Percentiles rank a stretch among this genome's conserved stretches.
phyloP scores from a whole-genome alignment of 2,113 vertebrate genomes.

The Ciconia boyciana region DNA sequence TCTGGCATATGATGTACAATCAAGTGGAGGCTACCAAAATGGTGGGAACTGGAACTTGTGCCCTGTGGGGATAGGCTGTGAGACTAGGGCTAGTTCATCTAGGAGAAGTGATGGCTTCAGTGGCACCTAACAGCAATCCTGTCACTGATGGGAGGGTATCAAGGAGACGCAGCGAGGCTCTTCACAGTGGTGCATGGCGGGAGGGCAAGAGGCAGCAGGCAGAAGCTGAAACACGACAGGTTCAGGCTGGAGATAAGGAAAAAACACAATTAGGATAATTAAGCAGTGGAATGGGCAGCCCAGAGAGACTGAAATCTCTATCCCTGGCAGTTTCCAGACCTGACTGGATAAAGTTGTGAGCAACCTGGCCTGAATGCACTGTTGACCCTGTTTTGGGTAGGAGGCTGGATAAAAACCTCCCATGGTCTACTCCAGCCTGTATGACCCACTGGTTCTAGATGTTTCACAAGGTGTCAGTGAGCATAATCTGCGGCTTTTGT shows the following conservation, averaged over 20 bases:
- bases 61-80: background rate
- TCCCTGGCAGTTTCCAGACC: background rate
- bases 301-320: background rate
- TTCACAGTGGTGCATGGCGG: background rate
- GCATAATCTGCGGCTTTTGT: background rate
- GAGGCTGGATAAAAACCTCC: background rate
- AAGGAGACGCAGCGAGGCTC: background rate
- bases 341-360: background rate
- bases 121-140: background rate
- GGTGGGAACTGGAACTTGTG: accelerated
- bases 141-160: background rate
- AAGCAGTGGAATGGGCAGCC: background rate
- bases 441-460: background rate
- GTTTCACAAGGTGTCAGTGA: background rate
- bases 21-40: accelerated
- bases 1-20: background rate
- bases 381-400: background rate
- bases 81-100: background rate
- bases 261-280: background rate
- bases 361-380: background rate
- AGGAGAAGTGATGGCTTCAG: background rate
- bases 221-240: background rate
- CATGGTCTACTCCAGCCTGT: background rate
- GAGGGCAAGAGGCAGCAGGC: background rate
- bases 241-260: background rate